Evolutionary conservation across 2,113 vertebrate genomes (phyloP).

Genomic region (Promerops cafer): DNA sequence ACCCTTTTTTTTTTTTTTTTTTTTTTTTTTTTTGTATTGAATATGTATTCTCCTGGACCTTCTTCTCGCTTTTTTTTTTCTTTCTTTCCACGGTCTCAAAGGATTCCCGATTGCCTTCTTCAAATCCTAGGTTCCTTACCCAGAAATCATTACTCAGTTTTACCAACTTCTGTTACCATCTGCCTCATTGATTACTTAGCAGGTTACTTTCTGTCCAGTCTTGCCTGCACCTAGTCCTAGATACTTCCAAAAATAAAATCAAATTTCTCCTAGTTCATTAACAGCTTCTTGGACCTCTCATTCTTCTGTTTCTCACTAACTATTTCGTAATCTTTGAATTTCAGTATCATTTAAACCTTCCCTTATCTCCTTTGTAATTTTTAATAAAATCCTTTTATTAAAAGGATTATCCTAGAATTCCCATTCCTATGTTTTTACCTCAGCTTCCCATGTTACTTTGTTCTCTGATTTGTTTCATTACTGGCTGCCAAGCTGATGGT

Average conservation of each 20-base stretch:
- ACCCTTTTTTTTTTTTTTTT: neutral
- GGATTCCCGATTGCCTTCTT: neutral
- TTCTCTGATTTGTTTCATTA: neutral
- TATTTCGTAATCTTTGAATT: neutral
- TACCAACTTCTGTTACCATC: neutral
- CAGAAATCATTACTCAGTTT: neutral
- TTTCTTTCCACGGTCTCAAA: neutral
- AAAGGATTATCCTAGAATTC: no score
- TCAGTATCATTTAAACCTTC: neutral
- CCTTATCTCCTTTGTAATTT: neutral
- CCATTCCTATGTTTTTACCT: neutral
- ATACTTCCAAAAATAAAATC: neutral
- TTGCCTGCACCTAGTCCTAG: neutral
- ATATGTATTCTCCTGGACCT: neutral
- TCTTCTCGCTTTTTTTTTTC: neutral
- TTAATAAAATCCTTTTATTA: neutral
- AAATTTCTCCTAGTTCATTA: neutral
- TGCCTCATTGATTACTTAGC: neutral
- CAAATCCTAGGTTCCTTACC: neutral
- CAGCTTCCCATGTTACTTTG: neutral
- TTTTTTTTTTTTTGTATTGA: neutral
- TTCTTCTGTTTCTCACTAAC: neutral
- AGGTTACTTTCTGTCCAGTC: neutral
- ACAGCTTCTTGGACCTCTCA: neutral
- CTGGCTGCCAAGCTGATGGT: neutral